Percentiles rank a stretch among this genome's conserved stretches.
Conservation (phyloP, 2,113 vertebrate genomes). For the Rhabdornis inornatus region DNA sequence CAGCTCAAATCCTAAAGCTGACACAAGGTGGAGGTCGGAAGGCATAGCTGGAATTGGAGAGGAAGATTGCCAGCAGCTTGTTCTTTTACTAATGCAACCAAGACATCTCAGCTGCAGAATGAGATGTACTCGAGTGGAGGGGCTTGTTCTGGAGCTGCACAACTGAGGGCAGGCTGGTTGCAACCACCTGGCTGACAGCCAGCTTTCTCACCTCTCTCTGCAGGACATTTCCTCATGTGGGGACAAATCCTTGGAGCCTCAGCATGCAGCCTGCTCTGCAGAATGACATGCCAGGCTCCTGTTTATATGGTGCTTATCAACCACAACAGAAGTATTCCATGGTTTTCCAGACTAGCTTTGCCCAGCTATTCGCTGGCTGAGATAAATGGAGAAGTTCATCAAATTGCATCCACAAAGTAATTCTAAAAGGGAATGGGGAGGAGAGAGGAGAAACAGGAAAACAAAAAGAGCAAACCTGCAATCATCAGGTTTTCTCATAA, state of each 20-base stretch:
- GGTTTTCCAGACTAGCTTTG: neutral
- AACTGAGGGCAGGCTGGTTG: neutral
- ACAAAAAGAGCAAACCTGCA: too few relatives aligned
- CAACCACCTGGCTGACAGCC: neutral
- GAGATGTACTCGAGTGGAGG: neutral
- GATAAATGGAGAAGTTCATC: neutral
- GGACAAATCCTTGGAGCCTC: neutral
- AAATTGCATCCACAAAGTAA: neutral
- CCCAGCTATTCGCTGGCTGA: neutral
- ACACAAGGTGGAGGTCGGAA: neutral
- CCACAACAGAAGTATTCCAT: neutral
- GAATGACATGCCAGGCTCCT: neutral
- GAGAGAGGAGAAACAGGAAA: accelerated
- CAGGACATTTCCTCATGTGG: neutral
- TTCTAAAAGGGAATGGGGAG: neutral
- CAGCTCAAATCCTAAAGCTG: neutral
- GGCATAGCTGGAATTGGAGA: neutral
- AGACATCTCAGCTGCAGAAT: neutral
- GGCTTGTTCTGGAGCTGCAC: neutral
- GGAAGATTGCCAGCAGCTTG: neutral
- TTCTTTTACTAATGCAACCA: neutral
- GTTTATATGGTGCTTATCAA: neutral
- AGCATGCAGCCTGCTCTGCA: neutral
- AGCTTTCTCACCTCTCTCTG: neutral
- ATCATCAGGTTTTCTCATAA: neutral